Conservation (phyloP, 2,797 vertebrate genomes). For the Balearica regulorum region DNA sequence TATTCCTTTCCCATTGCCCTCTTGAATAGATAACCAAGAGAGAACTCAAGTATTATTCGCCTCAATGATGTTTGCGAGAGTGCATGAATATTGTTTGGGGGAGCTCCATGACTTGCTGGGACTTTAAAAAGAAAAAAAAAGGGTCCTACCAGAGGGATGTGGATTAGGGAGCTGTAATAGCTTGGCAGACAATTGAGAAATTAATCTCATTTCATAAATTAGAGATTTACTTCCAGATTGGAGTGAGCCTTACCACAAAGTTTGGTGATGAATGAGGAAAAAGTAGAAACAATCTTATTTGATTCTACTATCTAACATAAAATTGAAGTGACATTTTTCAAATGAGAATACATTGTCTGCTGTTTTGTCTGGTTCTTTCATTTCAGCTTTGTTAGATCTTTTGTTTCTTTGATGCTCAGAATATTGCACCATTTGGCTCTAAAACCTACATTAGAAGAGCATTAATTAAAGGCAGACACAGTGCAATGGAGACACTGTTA, state of each 20-base stretch:
- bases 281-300: not conserved
- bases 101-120: not conserved
- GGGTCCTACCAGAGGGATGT: not conserved
- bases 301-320: constrained; percentile 1
- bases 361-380: constrained; percentile 52
- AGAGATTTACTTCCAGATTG: not conserved
- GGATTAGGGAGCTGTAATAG: not conserved
- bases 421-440: constrained; percentile 74
- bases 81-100: not conserved
- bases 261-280: constrained; percentile 2
- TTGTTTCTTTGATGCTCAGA: constrained; percentile 76
- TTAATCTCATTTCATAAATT: constrained; percentile 30
- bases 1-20: not conserved
- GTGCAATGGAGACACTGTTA: constrained; percentile 67
- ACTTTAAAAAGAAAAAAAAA: not conserved
- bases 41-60: not conserved
- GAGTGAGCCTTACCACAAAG: not conserved
- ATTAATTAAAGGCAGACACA: constrained; percentile 77
- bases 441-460: constrained; percentile 76
- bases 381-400: constrained; percentile 69
- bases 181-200: not conserved
- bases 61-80: not conserved
- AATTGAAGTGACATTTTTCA: constrained; percentile 56
- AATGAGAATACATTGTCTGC: constrained; percentile 29
- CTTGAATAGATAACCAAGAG: not conserved